Evolutionary conservation across 2,113 vertebrate genomes (phyloP), one percentile per base, ranked within the genome.

Genomic region (Pongo abelii): DNA sequence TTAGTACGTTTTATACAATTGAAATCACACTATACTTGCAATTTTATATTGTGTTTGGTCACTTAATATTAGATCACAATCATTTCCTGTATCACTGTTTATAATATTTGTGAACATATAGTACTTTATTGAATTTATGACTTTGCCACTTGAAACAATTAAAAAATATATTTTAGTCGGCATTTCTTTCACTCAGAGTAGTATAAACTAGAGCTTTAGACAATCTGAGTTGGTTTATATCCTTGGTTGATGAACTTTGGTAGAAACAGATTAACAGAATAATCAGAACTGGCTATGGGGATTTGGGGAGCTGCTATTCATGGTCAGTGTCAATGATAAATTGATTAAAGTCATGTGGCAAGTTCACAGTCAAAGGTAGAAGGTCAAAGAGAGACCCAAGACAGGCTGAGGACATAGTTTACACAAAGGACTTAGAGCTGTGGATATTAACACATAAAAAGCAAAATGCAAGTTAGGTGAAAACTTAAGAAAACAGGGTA

Each of bases 301-400:
- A 38, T 35, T 89, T 95, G 80, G 1, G 3, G 40, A 30, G 32
- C 8, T 70, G 35, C 16, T 84, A 83, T 75, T 83, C 81, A 52
- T 88, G 55, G 61, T 95, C 72, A 75, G 1, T 81, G 64, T 93
- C 30, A 72, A 81, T 74, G 93, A 88, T 55, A 94, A 97, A 87
- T 94, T 74, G 40, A 75, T 91, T 89, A 87, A 93, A 89, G 77
- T 96, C 77, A 64, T 89, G 52, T 79, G 90, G 48, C 46, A 97
- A 97, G 93, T 96, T 97, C 75, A 92, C 43, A 89, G 94, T 91
- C 91, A 96, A 96, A 95, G 75, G 74, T 27, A 91, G 72, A 85
- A 59, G 40, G 78, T 96, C 83, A 50, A 95, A 93, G 89, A 96
- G 93, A 96, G 83, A 93, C 67, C 55, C 32, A 89, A 85, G 72